Base-by-base conservation (phyloP, 1,140 invertebrate genomes). In the Heliothis subflexa region DNA sequence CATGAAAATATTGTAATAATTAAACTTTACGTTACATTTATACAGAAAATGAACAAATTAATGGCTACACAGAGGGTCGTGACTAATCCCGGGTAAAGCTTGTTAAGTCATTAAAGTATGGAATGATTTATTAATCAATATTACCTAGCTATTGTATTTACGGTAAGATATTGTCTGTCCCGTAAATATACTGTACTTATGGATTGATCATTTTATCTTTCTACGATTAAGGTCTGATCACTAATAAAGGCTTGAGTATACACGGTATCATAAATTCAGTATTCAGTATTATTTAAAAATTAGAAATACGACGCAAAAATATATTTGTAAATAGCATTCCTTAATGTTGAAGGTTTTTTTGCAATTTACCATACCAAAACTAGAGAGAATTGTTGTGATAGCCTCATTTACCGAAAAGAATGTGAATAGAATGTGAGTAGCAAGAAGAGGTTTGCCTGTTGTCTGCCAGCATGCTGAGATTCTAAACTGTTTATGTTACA, bases 51-150 rank as follows among this genome's bases (percentile, higher is more conserved):
- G 5, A 16, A 74, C 40, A 12, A 49, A 49, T 61, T 61, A n/a
- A 74, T 70, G 21, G 47, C 5, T 59, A 73, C 59, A 57, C 55
- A 61, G 12, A 49, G 71, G 4, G 47, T 74, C 73, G 59, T 80
- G 73, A 80, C 73, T 77, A 71, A 75, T 75, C 18, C 57, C 13
- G 33, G 14, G 3, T 64, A 49, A 72, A 54, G 64, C 66, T 80
- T 54, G 61, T 61, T 76, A 80, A 71, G 28, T 72, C 16, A 77
- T 62, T 72, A 64, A 79, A 77, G 14, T 72, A 57, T 72, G 13
- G 21, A 77, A 54, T 72, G 78, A 79, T 79, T 79, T 75, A 75
- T 64, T 52, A 49, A 59, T 55, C 64, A 21, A 57, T 49, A 71
- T n/a, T 61, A 66, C n/a, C 16, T 78, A n/a, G 73, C 28, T 57